Percentiles rank a stretch among this genome's conserved stretches.
These are phyloP conservation scores for Syrrhaptes paradoxus DNA, from an alignment of 2,113 vertebrate species.

Conservation along the genomic window DNA sequence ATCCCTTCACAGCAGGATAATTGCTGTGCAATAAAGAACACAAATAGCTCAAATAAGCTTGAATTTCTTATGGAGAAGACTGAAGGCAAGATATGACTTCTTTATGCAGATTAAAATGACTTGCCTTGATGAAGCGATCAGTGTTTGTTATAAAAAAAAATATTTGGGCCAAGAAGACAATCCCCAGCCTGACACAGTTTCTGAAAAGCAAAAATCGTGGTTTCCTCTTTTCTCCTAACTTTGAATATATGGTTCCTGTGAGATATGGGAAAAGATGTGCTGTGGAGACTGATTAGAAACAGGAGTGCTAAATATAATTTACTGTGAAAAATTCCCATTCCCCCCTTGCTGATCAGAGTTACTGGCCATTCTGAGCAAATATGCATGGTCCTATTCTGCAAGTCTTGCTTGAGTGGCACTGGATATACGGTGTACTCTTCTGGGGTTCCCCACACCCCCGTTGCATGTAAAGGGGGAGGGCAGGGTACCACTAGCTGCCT, in stretches of 20 bases:
- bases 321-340: neutral
- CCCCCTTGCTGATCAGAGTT: neutral
- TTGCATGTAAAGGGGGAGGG: neutral
- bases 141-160: neutral
- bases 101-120: neutral
- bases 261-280: neutral
- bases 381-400: neutral
- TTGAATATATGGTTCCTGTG: neutral
- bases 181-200: neutral
- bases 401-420: neutral
- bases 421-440: neutral
- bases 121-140: neutral
- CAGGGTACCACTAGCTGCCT: neutral
- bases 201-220: neutral
- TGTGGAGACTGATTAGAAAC: neutral
- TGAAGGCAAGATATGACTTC: neutral
- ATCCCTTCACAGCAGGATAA: slow-evolving; percentile 35
- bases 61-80: neutral
- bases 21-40: neutral
- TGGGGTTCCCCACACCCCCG: fast-evolving
- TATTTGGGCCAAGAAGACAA: neutral
- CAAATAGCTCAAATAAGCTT: neutral
- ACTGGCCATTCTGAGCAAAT: neutral
- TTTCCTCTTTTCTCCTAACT: neutral
- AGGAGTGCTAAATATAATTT: neutral